Evolutionary conservation across 1,140 invertebrate genomes (phyloP).

Genomic region (Meloidogyne hapla): DNA sequence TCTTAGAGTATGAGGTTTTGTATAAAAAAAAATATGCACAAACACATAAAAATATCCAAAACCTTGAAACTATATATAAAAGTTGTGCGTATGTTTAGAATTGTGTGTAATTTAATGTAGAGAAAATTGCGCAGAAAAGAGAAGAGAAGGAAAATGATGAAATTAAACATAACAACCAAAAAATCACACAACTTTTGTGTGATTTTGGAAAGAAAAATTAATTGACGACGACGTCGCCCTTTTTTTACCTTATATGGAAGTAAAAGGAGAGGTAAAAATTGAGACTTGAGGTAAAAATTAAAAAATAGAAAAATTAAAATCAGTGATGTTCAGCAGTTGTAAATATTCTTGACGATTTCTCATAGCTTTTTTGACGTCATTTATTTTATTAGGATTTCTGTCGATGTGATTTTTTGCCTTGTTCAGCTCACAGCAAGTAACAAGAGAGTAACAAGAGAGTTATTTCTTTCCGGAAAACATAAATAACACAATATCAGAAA

Average conservation of each 20-base stretch:
- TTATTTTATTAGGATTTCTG: too few relatives aligned
- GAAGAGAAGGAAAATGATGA: background rate
- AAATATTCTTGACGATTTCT: background rate
- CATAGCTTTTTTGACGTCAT: too few relatives aligned
- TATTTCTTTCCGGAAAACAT: too few relatives aligned
- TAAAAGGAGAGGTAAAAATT: background rate
- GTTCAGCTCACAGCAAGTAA: too few relatives aligned
- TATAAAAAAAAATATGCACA: background rate
- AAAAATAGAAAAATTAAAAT: background rate
- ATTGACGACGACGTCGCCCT: background rate
- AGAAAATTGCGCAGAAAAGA: background rate
- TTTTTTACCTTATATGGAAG: background rate
- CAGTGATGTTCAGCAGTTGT: background rate
- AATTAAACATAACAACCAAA: too few relatives aligned
- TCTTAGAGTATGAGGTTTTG: background rate
- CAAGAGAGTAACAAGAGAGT: too few relatives aligned
- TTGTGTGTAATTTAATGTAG: conserved; percentile 4
- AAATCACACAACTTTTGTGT: background rate
- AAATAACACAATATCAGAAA: too few relatives aligned
- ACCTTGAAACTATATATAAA: background rate
- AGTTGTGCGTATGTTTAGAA: background rate
- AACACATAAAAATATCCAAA: conserved; percentile 12
- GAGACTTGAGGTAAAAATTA: background rate
- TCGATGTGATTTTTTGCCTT: too few relatives aligned
- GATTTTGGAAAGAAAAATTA: background rate